Conservation (phyloP, 2,888 invertebrate genomes). For the Campaea margaritaria region DNA sequence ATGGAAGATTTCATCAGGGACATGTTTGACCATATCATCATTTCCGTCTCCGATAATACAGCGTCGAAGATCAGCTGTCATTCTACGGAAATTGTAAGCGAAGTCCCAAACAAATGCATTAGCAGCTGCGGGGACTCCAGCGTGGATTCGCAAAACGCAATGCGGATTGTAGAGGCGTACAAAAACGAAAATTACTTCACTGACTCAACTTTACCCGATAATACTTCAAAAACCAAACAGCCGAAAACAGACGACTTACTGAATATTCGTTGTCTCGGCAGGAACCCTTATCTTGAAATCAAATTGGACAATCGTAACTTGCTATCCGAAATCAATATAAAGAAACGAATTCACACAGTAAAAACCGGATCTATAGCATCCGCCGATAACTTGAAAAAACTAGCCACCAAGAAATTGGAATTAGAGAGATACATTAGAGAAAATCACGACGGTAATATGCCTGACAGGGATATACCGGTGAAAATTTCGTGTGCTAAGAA, state of each 20-base stretch:
- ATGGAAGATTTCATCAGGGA: slow-evolving; percentile 76
- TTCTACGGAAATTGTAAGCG: slow-evolving; percentile 18
- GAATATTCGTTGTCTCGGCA: slow-evolving; percentile 59
- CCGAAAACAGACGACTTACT: slow-evolving; percentile 56
- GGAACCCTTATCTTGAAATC: slow-evolving; percentile 57
- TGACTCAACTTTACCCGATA: slow-evolving; percentile 59
- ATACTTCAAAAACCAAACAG: slow-evolving; percentile 36
- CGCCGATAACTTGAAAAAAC: slow-evolving; percentile 64
- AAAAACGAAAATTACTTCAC: slow-evolving; percentile 65
- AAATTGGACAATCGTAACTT: slow-evolving; percentile 64
- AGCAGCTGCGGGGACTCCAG: slow-evolving; percentile 24
- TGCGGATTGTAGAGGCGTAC: slow-evolving; percentile 56
- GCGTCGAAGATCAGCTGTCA: slow-evolving; percentile 40
- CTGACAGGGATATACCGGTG: slow-evolving; percentile 71
- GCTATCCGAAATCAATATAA: slow-evolving; percentile 70
- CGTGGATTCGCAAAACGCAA: slow-evolving; percentile 19
- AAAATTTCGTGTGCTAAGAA: slow-evolving; percentile 70
- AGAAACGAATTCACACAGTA: slow-evolving; percentile 42
- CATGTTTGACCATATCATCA: slow-evolving; percentile 71
- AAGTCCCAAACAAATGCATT: slow-evolving; percentile 23
- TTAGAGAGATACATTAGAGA: slow-evolving; percentile 54
- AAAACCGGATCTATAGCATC: slow-evolving; percentile 58
- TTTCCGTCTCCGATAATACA: slow-evolving; percentile 53
- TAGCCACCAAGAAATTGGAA: slow-evolving; percentile 63
- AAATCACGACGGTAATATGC: slow-evolving; percentile 39